A percentile compares a stretch with the other conserved stretches of the same genome.
Conservation (phyloP, 2,888 invertebrate genomes). For the Cantharis rustica region DNA sequence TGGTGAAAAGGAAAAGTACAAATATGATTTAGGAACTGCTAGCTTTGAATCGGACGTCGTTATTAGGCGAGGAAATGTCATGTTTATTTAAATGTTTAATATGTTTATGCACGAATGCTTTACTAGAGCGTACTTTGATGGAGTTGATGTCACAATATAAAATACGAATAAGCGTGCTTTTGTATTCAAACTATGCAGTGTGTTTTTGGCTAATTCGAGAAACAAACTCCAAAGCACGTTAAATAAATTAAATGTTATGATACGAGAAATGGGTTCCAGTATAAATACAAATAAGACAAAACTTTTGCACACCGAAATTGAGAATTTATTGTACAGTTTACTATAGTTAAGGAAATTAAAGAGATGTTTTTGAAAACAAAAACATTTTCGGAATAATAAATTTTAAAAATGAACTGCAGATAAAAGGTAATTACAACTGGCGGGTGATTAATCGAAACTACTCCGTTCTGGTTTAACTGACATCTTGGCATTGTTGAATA, state of each 20-base stretch:
- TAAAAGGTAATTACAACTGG: neutral
- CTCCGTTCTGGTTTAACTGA: neutral
- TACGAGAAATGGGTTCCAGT: neutral
- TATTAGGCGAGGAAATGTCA: neutral
- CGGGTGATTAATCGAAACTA: neutral
- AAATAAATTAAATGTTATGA: neutral
- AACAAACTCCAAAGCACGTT: neutral
- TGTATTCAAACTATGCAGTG: neutral
- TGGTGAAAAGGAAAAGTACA: neutral
- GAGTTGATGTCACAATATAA: neutral
- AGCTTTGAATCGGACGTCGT: neutral
- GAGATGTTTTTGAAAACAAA: neutral
- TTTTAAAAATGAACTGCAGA: neutral
- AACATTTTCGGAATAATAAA: neutral
- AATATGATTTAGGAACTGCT: neutral
- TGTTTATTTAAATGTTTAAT: neutral
- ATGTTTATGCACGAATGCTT: neutral
- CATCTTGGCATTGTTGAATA: neutral
- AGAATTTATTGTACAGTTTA: neutral
- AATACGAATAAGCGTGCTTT: neutral
- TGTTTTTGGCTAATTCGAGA: neutral
- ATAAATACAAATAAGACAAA: neutral
- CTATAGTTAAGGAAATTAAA: neutral
- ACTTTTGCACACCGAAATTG: neutral
- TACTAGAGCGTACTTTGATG: neutral